Evolutionary conservation across 1,140 invertebrate genomes (phyloP).

Genomic region (Pseudobourletiella spinata): DNA sequence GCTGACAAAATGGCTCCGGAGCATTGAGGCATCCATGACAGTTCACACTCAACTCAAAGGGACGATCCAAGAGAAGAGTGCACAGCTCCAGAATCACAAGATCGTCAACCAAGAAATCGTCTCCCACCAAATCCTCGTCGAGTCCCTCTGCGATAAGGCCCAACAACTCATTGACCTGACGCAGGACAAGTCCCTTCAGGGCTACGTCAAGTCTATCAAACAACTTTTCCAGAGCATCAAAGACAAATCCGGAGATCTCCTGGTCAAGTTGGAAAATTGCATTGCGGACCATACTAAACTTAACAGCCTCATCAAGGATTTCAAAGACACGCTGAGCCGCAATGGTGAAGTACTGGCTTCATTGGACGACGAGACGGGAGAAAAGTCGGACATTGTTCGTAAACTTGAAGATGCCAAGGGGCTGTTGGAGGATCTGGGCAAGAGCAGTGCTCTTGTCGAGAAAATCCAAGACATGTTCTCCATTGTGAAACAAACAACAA

Average conservation of each 20-base stretch:
- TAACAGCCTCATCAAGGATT: conserved; percentile 57
- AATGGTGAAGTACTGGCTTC: conserved; percentile 66
- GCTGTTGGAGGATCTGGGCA: conserved; percentile 57
- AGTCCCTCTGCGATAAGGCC: conserved; percentile 84
- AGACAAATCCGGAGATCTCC: conserved; percentile 49
- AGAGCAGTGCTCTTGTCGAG: conserved; percentile 60
- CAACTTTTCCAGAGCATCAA: conserved; percentile 60
- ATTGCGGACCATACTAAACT: conserved; percentile 76
- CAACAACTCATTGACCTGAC: conserved; percentile 80
- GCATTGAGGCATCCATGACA: conserved; percentile 83
- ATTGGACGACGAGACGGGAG: conserved; percentile 66
- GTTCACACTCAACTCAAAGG: conserved; percentile 81
- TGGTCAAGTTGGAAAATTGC: conserved; percentile 74
- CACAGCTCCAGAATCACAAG: conserved; percentile 57
- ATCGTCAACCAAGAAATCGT: conserved; percentile 92
- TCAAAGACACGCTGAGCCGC: conserved; percentile 67
- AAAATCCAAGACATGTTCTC: conserved; percentile 58
- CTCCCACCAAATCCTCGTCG: conserved; percentile 78
- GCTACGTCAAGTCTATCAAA: conserved; percentile 80
- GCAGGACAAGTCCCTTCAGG: conserved; percentile 71
- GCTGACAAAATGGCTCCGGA: conserved; percentile 81
- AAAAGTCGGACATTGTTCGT: conserved; percentile 65
- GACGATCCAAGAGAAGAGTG: conserved; percentile 85
- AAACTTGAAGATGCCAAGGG: conserved; percentile 59
- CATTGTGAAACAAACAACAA: conserved; percentile 69